Evolutionary conservation across 92 coral and sea anemone species (phyloP).

Genomic region (Isaurus tuberculatus): DNA sequence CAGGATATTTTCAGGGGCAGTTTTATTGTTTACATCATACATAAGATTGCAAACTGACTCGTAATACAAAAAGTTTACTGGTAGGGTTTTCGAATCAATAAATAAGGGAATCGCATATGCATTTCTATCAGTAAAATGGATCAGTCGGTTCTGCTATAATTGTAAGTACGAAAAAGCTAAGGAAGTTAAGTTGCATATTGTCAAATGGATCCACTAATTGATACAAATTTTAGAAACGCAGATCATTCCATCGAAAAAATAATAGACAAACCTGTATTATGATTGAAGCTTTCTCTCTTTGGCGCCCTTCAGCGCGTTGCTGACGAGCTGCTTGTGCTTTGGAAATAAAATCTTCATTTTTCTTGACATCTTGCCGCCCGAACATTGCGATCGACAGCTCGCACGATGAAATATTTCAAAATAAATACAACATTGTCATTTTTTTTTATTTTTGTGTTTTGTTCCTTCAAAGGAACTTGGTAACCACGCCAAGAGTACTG

Average conservation of each 20-base stretch:
- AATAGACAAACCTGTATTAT: conserved; percentile 75
- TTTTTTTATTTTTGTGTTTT: not conserved
- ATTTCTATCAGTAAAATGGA: too few species aligned
- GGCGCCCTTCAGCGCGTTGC: conserved; percentile 89
- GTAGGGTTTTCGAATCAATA: too few species aligned
- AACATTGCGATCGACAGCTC: conserved; percentile 63
- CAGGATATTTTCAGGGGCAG: too few species aligned
- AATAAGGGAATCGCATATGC: too few species aligned
- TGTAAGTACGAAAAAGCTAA: too few species aligned
- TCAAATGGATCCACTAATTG: not conserved
- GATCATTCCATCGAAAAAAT: too few species aligned
- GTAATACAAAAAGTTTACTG: too few species aligned
- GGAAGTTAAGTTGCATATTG: not conserved
- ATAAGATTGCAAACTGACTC: too few species aligned
- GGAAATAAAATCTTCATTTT: conserved; percentile 79
- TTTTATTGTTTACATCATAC: too few species aligned
- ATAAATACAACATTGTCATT: not conserved
- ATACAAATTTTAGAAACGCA: not conserved
- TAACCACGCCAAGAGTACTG: conserved; percentile 57
- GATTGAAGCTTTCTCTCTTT: conserved; percentile 86
- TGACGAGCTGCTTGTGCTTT: conserved; percentile 97
- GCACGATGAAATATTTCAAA: not conserved
- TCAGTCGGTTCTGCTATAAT: too few species aligned
- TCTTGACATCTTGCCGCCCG: conserved; percentile 65
- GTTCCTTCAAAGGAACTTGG: conserved; percentile 14